Evolutionary conservation across 2,113 vertebrate species (phyloP), one percentile per base, ranked within the genome.

Genomic region (Syngnathus typhle): DNA sequence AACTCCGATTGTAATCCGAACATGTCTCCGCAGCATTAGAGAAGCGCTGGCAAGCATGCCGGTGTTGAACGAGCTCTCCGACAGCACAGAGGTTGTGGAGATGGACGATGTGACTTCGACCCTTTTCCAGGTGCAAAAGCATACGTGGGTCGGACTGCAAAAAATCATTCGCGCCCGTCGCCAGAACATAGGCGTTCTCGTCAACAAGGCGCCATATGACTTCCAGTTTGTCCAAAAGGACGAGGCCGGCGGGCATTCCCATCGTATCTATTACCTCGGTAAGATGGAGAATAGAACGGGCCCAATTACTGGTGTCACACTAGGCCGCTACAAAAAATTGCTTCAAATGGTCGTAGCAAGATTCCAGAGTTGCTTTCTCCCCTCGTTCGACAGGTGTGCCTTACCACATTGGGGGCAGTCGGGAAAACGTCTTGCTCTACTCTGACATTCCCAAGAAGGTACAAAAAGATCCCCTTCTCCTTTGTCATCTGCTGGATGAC

Each of bases 371-470:
- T 23, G 18, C 58, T 38, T 37, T 60, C 7, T 60, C 6, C 36
- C 27, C 32, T 38, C 19, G 1, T 60, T 18, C 47, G 0, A 36
- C 5, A 98, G 96, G 95, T 79, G 97, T 98, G 96, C 94, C 94
- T 13, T 97, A 97, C 1, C 95, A 94, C 63, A 98, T 95, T 90
- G 90, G 96, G 72, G 27, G 27, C 27, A 32, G 27, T 32, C 27
- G 3, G 27, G 96, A 99, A 82, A 98, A 96, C 84, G 97, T 95
- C 13, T 92, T 99, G 65, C 93, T 99, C 69, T 99, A 97, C 87
- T 98, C 95, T 0, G 96, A 98, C 90, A 97, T 99, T 75, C 96
- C 96, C 75, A 95, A 92, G 89, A 96, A 99, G 90, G 88, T 96
- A 56, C 93, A 94, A 63, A 98, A 98, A 78, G 95, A 99, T 82